Evolutionary conservation across 2,888 invertebrate genomes (phyloP), one percentile per base, ranked within the genome.

Genomic region (Scaptodrosophila latifasciaeformis): DNA sequence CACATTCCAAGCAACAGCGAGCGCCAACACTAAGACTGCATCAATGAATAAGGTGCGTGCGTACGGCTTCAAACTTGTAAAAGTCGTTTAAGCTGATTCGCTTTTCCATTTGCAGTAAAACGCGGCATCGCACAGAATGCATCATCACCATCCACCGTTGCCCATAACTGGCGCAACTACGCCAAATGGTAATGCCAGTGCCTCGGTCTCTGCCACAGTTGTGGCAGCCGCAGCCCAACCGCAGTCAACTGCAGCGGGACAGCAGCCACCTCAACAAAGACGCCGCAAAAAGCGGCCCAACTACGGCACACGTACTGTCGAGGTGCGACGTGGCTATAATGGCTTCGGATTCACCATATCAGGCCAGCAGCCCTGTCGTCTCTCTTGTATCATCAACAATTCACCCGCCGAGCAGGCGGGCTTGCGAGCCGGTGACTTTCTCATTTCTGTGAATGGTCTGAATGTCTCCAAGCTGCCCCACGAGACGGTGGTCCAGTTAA

Each of bases 281-380:
- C 86, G 91, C 49, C 86, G 90, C 17, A 91, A 91, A 81, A 90
- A 90, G 83, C 88, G 90, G n/a, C 89, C 89, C 15, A 89, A 89
- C 67, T 90, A 89, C 81, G 90, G 90, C 6, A 86, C 85, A 6
- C 84, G 86, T 13, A 83, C 85, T 0, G 93, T 97, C 49, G 95
- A 97, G 79, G 92, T 97, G 35, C 90, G 91, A 6, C 89, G 97
- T 62, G 96, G 97, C 2, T 90, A 91, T 57, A 94, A 93, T 77
- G 97, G 97, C 6, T 98, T 96, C 84, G 97, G 98, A n/a, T 98
- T 98, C 84, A 98, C 97, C 17, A 97, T 98, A 82, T 96, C 97
- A 1, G 97, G 97, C 2, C 97, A 98, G 85, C 93, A 96, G 82
- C 97, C 98, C 0, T 98, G 97, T 84, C 94, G 97, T 62, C 89